Conservation (phyloP, 2,797 vertebrate species). For the Alauda arvensis region DNA sequence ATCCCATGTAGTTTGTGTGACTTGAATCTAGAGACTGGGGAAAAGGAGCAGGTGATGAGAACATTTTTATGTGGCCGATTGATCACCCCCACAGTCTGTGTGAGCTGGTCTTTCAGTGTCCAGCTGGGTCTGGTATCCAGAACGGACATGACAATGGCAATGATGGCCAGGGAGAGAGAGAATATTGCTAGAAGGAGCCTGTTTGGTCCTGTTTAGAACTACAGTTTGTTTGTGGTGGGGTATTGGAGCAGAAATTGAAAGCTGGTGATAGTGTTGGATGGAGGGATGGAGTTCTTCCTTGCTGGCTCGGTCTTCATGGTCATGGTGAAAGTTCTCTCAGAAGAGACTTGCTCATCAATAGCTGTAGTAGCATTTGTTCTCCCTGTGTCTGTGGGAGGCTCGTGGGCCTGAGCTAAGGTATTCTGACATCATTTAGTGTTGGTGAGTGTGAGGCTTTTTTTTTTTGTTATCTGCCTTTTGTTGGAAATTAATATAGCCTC, state of each 20-base stretch:
- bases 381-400: neutral
- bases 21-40: fast-evolving
- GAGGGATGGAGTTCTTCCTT: neutral
- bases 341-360: fast-evolving
- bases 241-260: neutral
- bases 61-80: fast-evolving
- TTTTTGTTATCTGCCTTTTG: neutral
- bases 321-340: neutral
- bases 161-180: neutral
- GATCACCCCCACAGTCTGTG: fast-evolving
- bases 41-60: neutral
- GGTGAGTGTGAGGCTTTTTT: neutral
- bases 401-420: neutral
- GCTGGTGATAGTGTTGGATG: no score
- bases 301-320: neutral
- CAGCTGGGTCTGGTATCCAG: neutral
- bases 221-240: neutral
- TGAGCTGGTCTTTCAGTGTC: neutral
- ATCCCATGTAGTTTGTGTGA: fast-evolving
- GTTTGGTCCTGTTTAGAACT: neutral
- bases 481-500: neutral
- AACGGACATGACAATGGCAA: fast-evolving
- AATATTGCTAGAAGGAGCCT: neutral
- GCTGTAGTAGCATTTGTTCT: neutral
- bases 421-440: neutral